Base-by-base conservation (phyloP, 1,140 invertebrate genomes). In the Drosophila pandora region DNA sequence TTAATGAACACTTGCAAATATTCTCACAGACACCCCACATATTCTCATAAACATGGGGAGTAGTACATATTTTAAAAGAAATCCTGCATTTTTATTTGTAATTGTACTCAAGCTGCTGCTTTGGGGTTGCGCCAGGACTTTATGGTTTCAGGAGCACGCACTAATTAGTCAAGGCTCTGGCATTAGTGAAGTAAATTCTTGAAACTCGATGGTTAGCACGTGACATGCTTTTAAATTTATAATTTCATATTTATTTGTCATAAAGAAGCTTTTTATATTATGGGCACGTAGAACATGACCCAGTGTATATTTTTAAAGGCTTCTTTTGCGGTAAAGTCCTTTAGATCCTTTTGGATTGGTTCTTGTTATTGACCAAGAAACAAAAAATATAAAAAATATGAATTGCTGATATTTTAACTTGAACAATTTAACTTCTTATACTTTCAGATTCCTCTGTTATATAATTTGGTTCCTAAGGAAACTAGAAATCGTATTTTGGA, bases 161-260 rank as follows among this genome's bases (percentile, higher is more conserved):
- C 76, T 76, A 85, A 84, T 84, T 84, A 80, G 76, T 84, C 72
- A 76, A 84, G 72, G 67, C 79, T 85, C 80, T 65, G 48, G 56
- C 67, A 80, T 67, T 59, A 76, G 55, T 50, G 39, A 39, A 56
- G 48, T 48, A 52, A 45, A 73, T 56, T 50, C 43, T 48, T 59
- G 48, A 32, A 41, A 34, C 45, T 58, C 37, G 49, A 39, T 61
- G 47, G 22, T 39, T 52, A 59, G 63, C 59, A 84, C 81, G 80
- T 79, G 56, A 59, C 48, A 3, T 23, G 59, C 23, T 76, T 79
- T 71, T 55, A 67, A 83, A 79, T 79, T 76, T 55, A 21, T 49
- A 83, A 69, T 53, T 21, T 55, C 65, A 57, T 65, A 52, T 43
- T 43, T 39, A 39, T 39, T 43, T 43, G 17, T 21, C 41, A 17